These are phyloP conservation scores for Tinea semifulvella DNA, from an alignment of 2,888 invertebrate species.

Conservation along the genomic window DNA sequence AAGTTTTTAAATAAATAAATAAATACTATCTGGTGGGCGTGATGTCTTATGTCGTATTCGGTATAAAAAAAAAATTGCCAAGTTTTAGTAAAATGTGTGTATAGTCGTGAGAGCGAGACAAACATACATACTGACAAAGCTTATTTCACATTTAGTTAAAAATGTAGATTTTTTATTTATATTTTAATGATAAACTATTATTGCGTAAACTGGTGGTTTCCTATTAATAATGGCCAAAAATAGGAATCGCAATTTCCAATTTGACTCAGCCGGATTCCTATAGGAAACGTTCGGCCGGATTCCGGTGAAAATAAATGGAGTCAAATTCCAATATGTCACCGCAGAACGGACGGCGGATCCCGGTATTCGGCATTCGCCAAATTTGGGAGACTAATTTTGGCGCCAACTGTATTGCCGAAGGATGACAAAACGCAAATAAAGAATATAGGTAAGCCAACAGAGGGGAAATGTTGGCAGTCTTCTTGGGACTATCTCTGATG, in stretches of 20 bases:
- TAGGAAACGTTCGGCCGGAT: conserved; percentile 43
- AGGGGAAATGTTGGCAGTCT: too few species aligned
- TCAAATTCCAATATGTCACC: conserved; percentile 67
- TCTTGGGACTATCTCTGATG: too few species aligned
- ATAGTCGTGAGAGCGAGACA: too few species aligned
- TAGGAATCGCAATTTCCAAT: conserved; percentile 63
- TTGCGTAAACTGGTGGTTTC: neutral
- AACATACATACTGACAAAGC: too few species aligned
- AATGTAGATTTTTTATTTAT: neutral
- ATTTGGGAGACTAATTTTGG: conserved; percentile 8
- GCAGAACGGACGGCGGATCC: conserved; percentile 51
- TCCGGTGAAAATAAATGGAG: conserved; percentile 53
- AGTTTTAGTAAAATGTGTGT: too few species aligned
- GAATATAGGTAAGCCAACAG: too few species aligned
- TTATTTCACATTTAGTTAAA: neutral
- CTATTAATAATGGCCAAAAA: conserved; percentile 36
- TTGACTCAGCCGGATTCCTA: conserved; percentile 66
- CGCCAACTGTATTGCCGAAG: too few species aligned
- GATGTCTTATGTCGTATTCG: too few species aligned
- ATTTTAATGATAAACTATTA: neutral
- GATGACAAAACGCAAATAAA: too few species aligned
- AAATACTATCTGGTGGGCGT: too few species aligned
- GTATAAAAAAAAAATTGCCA: too few species aligned
- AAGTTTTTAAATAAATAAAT: too few species aligned
- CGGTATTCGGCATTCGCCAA: conserved; percentile 39